Conservation (phyloP, 30 jellyfish, hydroid and myxozoan genomes). For the Sanderia malayensis region DNA sequence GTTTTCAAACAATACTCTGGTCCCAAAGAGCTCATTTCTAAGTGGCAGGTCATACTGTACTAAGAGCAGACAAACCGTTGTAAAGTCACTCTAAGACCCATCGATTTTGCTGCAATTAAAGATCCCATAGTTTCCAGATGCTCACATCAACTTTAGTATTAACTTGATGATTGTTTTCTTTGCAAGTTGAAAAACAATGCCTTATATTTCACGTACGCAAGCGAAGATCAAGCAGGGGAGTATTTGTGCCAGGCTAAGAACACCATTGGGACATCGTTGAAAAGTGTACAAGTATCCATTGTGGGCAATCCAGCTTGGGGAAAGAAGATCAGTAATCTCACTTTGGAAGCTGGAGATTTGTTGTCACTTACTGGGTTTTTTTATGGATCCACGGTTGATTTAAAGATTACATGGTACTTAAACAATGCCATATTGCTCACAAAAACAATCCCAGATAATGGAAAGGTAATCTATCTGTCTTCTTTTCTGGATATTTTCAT, state of each 20-base stretch:
- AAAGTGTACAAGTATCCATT: slow-evolving; percentile 9
- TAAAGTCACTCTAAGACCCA: too few species aligned
- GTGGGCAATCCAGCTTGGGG: slow-evolving; percentile 53
- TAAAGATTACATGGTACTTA: slow-evolving; percentile 28
- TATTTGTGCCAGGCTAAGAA: slow-evolving; percentile 49
- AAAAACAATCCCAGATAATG: background rate
- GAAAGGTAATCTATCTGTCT: too few species aligned
- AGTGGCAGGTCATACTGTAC: too few species aligned
- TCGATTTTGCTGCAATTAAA: too few species aligned
- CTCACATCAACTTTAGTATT: too few species aligned
- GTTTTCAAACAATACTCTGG: too few species aligned
- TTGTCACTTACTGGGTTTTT: slow-evolving; percentile 35
- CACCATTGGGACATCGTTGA: slow-evolving; percentile 1
- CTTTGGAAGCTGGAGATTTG: slow-evolving; percentile 9
- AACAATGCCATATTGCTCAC: background rate
- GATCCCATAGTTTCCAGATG: too few species aligned
- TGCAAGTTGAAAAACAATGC: background rate
- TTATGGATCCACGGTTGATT: slow-evolving; percentile 11
- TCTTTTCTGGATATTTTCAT: too few species aligned
- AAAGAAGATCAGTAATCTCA: slow-evolving; percentile 3
- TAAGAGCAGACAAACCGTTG: too few species aligned
- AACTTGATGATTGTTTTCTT: background rate
- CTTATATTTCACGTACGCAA: slow-evolving; percentile 15
- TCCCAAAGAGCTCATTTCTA: too few species aligned
- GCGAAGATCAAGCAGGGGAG: slow-evolving; percentile 11